Evolutionary conservation across 2,888 invertebrate genomes (phyloP).

Genomic region (Athalia rosae): DNA sequence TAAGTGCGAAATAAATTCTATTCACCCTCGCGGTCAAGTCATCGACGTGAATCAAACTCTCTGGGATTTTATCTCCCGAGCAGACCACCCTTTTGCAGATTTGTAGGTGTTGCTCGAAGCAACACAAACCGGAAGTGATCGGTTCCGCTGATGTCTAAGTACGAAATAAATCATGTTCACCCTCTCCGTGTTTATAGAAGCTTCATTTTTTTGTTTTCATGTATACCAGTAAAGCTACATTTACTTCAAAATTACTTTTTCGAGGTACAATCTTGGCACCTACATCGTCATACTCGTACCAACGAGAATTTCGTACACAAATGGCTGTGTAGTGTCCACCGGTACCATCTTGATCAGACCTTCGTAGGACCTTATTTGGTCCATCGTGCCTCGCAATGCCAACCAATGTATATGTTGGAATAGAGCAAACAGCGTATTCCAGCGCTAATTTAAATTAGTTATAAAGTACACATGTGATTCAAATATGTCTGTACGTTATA

Average conservation of each 20-base stretch:
- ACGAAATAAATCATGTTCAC: conserved; percentile 3
- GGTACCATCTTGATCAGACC: not conserved
- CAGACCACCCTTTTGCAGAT: too few species aligned
- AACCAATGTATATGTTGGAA: not conserved
- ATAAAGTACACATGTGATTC: too few species aligned
- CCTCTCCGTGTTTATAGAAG: not conserved
- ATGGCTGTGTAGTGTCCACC: conserved; percentile 11
- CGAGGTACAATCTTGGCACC: not conserved
- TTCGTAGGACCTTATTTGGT: not conserved
- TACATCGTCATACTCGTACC: conserved; percentile 10
- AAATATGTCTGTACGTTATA: too few species aligned
- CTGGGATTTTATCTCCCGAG: too few species aligned
- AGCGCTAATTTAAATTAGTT: too few species aligned
- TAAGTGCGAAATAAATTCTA: not conserved
- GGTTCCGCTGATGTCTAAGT: not conserved
- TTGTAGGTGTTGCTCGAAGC: too few species aligned
- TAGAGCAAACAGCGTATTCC: not conserved
- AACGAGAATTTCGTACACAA: not conserved
- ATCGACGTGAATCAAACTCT: too few species aligned
- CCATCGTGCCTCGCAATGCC: conserved; percentile 2
- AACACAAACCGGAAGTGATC: too few species aligned
- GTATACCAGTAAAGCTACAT: not conserved
- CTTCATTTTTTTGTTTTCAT: not conserved
- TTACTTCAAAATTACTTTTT: not conserved
- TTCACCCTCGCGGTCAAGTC: not conserved